Conservation (phyloP, 2,113 vertebrate species). For the Leptobrachium ailaonicum region DNA sequence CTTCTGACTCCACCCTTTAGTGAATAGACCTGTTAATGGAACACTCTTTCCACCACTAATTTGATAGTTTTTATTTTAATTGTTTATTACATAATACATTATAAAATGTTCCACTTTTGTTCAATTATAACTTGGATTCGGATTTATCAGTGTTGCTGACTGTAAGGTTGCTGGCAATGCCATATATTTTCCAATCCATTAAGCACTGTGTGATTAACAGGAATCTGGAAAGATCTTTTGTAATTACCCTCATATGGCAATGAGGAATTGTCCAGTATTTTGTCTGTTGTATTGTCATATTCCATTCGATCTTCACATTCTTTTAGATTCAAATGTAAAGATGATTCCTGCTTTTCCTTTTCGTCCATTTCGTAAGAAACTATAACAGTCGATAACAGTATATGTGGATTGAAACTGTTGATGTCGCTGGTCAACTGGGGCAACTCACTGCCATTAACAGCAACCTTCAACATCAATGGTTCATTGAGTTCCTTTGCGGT, state of each 20-base stretch:
- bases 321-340: not conserved
- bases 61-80: not conserved
- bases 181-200: not conserved
- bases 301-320: not conserved
- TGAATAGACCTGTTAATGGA: no score
- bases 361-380: not conserved
- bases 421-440: not conserved
- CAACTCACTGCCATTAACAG: not conserved
- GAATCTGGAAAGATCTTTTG: not conserved
- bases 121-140: no score
- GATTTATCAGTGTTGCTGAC: not conserved
- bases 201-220: not conserved
- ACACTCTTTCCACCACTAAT: no score
- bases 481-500: not conserved
- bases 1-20: no score
- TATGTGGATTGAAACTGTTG: not conserved
- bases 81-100: no score
- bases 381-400: constrained; percentile 18
- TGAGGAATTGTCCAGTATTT: not conserved
- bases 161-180: constrained; percentile 9
- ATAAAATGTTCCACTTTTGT: no score
- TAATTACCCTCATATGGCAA: not conserved
- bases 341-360: not conserved
- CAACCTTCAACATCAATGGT: not conserved
- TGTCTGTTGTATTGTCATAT: not conserved